These are phyloP conservation scores for Meandrina meandrites DNA, from an alignment of 92 coral and sea anemone genomes.

Conservation along the genomic window DNA sequence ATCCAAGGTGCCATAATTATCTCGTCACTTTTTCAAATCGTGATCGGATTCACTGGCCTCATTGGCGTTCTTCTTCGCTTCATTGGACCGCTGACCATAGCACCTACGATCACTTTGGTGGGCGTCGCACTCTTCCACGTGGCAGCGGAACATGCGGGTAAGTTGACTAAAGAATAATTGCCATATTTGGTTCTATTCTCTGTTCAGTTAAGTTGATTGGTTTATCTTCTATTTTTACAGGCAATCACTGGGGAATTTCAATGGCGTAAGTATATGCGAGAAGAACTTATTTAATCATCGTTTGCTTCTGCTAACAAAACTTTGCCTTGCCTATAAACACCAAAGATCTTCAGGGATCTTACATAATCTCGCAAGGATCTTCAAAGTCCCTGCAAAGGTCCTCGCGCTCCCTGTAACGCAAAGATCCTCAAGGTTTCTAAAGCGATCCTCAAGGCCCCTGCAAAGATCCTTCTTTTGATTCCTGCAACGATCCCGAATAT, in stretches of 20 bases:
- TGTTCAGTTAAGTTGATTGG: not conserved
- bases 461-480: too few relatives aligned
- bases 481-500: too few relatives aligned
- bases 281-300: not conserved
- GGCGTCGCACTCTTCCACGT: constrained; percentile 87
- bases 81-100: constrained; percentile 92
- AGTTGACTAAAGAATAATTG: not conserved
- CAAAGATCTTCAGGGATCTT: too few relatives aligned
- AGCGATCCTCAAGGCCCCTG: too few relatives aligned
- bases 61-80: constrained; percentile 86
- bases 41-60: constrained; percentile 88
- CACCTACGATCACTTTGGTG: constrained; percentile 90
- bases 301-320: not conserved
- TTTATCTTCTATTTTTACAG: constrained; percentile 19
- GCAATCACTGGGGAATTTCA: constrained; percentile 86
- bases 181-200: not conserved
- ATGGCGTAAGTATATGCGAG: constrained; percentile 63
- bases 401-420: too few relatives aligned
- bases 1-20: constrained; percentile 98
- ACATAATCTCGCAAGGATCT: too few relatives aligned
- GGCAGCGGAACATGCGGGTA: constrained; percentile 45
- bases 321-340: not conserved
- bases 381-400: too few relatives aligned
- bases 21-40: constrained; percentile 81
- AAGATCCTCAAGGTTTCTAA: too few relatives aligned